Conservation (phyloP, 2,113 vertebrate species). For the Eulemur macaco region DNA sequence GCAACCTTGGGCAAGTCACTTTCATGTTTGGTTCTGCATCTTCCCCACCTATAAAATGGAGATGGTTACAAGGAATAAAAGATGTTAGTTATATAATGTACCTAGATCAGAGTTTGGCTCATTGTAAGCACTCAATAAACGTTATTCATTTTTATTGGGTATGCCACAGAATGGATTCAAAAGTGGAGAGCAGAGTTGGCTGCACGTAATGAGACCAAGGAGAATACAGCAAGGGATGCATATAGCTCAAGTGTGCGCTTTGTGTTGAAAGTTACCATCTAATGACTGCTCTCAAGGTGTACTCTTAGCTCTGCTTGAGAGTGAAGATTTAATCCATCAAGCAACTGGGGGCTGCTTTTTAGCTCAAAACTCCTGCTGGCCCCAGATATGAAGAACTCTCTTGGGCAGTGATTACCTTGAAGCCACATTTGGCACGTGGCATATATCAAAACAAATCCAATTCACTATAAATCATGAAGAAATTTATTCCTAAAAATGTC, state of each 20-base stretch:
- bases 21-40: neutral
- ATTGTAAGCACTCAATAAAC: neutral
- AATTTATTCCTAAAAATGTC: neutral
- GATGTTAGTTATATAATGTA: neutral
- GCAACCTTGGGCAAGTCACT: slow-evolving; percentile 16
- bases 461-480: neutral
- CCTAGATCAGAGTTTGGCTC: neutral
- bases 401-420: neutral
- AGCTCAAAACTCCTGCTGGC: neutral
- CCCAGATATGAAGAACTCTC: neutral
- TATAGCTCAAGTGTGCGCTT: neutral
- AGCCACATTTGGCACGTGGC: neutral
- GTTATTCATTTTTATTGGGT: neutral
- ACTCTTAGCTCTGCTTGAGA: neutral
- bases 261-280: neutral
- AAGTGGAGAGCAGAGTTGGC: neutral
- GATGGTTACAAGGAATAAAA: slow-evolving; percentile 17
- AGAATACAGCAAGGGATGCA: neutral
- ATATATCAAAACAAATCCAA: neutral
- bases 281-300: neutral
- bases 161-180: neutral
- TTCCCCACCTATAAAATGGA: slow-evolving; percentile 46
- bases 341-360: neutral
- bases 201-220: neutral
- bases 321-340: neutral